Evolutionary conservation across 2,113 vertebrate genomes (phyloP).

Genomic region (Nycticryphes semicollaris): DNA sequence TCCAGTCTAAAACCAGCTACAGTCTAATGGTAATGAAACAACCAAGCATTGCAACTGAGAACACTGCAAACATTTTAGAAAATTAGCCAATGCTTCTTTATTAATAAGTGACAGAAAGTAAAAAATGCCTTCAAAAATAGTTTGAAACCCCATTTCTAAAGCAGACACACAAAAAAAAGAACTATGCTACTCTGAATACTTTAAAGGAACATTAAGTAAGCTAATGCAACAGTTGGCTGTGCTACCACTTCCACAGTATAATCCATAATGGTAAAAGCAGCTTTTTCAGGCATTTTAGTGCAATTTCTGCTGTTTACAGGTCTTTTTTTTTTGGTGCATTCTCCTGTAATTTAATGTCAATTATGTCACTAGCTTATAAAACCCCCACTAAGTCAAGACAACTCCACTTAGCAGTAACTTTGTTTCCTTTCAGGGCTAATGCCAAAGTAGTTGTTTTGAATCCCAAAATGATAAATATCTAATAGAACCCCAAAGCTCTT

Average conservation of each 20-base stretch:
- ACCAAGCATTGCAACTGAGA: neutral
- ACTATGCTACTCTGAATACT: neutral
- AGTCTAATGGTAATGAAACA: neutral
- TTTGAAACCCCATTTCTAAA: conserved; percentile 31
- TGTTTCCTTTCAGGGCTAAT: conserved; percentile 36
- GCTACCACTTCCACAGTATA: conserved; percentile 44
- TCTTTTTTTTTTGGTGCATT: conserved; percentile 23
- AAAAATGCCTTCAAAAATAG: conserved; percentile 52
- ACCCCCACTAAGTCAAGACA: conserved; percentile 45
- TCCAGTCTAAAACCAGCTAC: neutral
- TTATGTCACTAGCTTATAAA: conserved; percentile 47
- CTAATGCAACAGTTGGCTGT: conserved; percentile 60
- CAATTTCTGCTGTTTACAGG: conserved; percentile 60
- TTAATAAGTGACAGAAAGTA: conserved; percentile 36
- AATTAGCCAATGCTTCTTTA: conserved; percentile 53
- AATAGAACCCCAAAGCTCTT: conserved; percentile 34
- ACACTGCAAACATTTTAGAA: conserved; percentile 14
- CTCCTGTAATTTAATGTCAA: conserved; percentile 59
- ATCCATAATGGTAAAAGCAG: conserved; percentile 59
- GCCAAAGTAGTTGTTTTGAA: conserved; percentile 51
- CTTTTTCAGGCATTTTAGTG: conserved; percentile 64
- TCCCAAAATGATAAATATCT: conserved; percentile 24
- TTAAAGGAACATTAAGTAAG: conserved; percentile 55
- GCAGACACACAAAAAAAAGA: neutral
- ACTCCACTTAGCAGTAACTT: conserved; percentile 44